Base-by-base conservation (phyloP, 2,113 vertebrate genomes). In the Pygoscelis antarcticus region DNA sequence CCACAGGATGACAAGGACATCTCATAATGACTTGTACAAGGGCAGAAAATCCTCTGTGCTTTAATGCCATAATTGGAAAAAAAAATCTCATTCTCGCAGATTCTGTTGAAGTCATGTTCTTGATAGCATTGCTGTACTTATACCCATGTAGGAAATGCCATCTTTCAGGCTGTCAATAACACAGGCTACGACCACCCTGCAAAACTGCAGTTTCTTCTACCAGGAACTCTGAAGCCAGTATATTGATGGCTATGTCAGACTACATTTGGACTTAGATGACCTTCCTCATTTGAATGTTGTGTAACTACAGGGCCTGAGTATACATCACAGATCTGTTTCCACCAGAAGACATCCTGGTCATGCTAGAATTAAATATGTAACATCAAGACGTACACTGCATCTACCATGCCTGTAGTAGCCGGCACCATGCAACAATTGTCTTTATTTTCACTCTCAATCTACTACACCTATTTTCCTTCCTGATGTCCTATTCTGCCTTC, bases 71-170 rank as follows among this genome's bases (percentile, higher is more conserved):
- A 70, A 78, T 2, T 66, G 30, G 18, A 79, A 89, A 61, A 46
- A 36, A 70, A 32, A 25, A 21, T 22, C 66, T 89, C 17, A 62
- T 89, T 69, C 66, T 77, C 22, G 7, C 29, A 52, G 32, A 46
- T 60, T 34, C n/a, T 72, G 22, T 44, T 25, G 40, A 52, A 77
- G n/a, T 14, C 38, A 15, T 27, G 38, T 4, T 72, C 47, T 58
- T 47, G 34, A 54, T 46, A 74, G 19, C 21, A 55, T 19, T 32
- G 15, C 19, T 86, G n/a, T 22, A 69, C 32, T 38, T 36, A n/a
- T 13, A 54, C 3, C 27, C 0, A 0, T 18, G 13, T 6, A 32
- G n/a, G 16, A 57, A 76, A 21, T 68, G 58, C 22, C n/a, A 36
- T 10, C n/a, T 91, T 55, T 72, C 32, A 89, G 29, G 5, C 17